Conservation (phyloP, 1,140 invertebrate species). For the Platorchestia sp. region DNA sequence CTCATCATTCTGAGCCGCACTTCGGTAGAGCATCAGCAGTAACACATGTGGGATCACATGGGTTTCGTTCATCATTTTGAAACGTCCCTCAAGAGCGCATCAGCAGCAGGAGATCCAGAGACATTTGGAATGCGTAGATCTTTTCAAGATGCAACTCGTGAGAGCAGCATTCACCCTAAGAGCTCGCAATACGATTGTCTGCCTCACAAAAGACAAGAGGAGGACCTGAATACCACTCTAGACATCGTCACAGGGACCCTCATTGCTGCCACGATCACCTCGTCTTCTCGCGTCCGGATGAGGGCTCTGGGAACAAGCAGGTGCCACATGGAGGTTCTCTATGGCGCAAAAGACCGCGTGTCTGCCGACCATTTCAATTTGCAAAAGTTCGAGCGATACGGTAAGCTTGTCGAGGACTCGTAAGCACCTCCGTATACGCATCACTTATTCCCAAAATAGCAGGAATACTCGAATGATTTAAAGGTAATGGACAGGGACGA, state of each 20-base stretch:
- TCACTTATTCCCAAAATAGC: neutral
- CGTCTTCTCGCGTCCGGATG: conserved; percentile 11
- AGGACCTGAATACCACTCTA: conserved; percentile 19
- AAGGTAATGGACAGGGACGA: conserved; percentile 20
- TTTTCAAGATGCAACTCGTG: conserved; percentile 23
- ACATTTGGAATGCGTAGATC: conserved; percentile 26
- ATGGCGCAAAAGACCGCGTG: conserved; percentile 40
- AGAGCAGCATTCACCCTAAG: conserved; percentile 52
- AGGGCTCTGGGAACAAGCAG: conserved; percentile 52
- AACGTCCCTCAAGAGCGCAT: neutral
- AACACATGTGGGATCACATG: neutral
- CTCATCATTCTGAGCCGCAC: neutral
- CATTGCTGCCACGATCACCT: conserved; percentile 50
- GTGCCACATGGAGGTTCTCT: conserved; percentile 16
- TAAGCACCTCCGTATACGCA: neutral
- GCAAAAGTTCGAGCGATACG: conserved; percentile 45
- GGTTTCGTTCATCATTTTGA: neutral
- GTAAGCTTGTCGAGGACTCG: conserved; percentile 3
- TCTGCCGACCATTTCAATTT: conserved; percentile 42
- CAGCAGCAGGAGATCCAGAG: neutral
- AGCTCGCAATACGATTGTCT: conserved; percentile 46
- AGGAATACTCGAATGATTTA: conserved; percentile 27
- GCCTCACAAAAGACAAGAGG: conserved; percentile 48
- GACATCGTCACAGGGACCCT: conserved; percentile 32
- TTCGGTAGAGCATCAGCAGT: neutral